A percentile compares a stretch with the other conserved stretches of the same genome.
These are phyloP conservation scores for Platerodrilus igneus DNA, from an alignment of 2,888 invertebrate species.

Conservation along the genomic window DNA sequence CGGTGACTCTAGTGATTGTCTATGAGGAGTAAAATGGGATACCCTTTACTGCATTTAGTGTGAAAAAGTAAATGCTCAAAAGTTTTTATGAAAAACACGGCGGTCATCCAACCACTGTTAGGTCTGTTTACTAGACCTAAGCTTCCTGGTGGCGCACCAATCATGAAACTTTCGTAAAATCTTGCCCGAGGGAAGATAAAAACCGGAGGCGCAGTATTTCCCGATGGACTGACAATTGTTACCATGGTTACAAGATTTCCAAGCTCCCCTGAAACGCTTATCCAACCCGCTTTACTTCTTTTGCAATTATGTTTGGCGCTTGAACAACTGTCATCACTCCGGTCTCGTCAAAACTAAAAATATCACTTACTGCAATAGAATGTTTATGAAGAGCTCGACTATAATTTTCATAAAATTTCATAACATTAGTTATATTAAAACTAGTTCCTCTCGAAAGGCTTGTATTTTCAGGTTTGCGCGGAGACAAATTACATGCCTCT, in stretches of 20 bases:
- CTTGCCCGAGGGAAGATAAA: conserved; percentile 25
- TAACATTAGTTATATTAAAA: conserved; percentile 1
- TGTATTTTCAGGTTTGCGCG: conserved; percentile 1
- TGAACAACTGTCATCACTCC: conserved; percentile 31
- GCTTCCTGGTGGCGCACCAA: conserved; percentile 25
- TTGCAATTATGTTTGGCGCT: conserved; percentile 23
- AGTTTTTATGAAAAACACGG: conserved; percentile 32
- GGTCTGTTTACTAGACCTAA: conserved; percentile 32
- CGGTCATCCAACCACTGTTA: conserved; percentile 35
- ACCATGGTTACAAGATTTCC: no score
- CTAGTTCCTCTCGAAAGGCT: neutral
- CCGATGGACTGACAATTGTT: no score
- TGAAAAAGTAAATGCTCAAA: conserved; percentile 20
- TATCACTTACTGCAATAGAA: conserved; percentile 17
- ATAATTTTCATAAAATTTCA: conserved; percentile 16
- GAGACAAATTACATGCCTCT: neutral
- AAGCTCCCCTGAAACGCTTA: no score
- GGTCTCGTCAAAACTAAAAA: conserved; percentile 33
- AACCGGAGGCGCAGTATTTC: conserved; percentile 33
- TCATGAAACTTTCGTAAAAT: no score
- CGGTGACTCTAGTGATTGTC: conserved; percentile 18
- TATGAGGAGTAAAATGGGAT: conserved; percentile 16
- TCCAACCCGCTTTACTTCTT: conserved; percentile 26
- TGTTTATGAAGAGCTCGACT: conserved; percentile 14
- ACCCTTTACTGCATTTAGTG: conserved; percentile 27